Evolutionary conservation across 2,113 vertebrate species (phyloP).

Genomic region (Megaptera novaeangliae): DNA sequence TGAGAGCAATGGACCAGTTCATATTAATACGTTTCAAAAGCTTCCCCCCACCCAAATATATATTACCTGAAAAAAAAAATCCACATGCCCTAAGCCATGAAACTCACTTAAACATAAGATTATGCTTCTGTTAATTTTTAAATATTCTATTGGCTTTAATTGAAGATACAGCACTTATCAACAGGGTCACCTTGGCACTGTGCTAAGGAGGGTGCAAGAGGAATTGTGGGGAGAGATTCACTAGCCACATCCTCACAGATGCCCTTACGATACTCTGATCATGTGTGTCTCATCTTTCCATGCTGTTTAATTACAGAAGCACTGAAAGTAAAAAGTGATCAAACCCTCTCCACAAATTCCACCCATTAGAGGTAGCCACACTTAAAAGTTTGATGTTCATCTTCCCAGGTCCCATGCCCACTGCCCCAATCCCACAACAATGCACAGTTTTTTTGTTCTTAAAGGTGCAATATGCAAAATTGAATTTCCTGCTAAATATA

Average conservation of each 20-base stretch:
- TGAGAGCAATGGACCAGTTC: not conserved
- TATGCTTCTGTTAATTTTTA: not conserved
- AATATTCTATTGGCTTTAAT: not conserved
- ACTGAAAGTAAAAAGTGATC: not conserved
- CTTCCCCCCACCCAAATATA: not conserved
- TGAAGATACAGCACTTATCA: not conserved
- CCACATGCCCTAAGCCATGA: not conserved
- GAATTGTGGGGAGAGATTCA: not conserved
- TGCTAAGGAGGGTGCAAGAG: not conserved
- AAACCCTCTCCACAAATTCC: not conserved
- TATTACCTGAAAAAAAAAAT: not conserved
- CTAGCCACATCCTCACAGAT: not conserved
- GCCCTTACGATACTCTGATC: not conserved
- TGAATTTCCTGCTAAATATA: not conserved
- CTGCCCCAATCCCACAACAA: fast-evolving
- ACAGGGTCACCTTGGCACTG: not conserved
- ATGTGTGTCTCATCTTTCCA: not conserved
- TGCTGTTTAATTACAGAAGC: not conserved
- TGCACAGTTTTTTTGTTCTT: not conserved
- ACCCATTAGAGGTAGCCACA: not conserved
- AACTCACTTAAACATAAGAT: not conserved
- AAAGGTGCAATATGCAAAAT: not conserved
- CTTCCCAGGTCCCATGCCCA: not conserved
- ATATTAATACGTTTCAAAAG: not conserved
- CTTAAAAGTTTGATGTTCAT: too few relatives aligned